Conservation (phyloP, 1,140 invertebrate species). For the Nasonia longicornis region DNA sequence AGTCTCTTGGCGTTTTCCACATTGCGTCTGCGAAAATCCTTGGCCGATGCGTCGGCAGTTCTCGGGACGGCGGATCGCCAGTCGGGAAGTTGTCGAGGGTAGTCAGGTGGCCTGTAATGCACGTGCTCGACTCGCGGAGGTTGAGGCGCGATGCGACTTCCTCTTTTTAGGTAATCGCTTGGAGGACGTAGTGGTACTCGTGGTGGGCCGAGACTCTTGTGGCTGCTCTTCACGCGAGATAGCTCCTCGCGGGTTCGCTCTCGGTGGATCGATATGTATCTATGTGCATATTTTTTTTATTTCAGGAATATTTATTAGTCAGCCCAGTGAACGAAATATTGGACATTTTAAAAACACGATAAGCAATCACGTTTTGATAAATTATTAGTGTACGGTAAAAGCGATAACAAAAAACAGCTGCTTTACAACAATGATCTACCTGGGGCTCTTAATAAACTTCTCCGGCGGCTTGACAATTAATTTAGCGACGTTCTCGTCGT, state of each 20-base stretch:
- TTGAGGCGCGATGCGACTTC: slow-evolving; percentile 41
- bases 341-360: too few relatives aligned
- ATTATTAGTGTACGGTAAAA: too few relatives aligned
- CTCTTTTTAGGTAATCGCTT: slow-evolving; percentile 72
- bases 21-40: slow-evolving; percentile 72
- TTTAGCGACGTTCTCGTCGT: slow-evolving; percentile 46
- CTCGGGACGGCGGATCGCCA: slow-evolving; percentile 47
- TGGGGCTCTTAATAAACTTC: slow-evolving; percentile 37
- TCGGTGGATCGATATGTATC: slow-evolving; percentile 44
- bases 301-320: too few relatives aligned
- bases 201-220: slow-evolving; percentile 74
- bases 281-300: not conserved
- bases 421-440: slow-evolving; percentile 8
- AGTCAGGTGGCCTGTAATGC: slow-evolving; percentile 48
- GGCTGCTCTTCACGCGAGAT: slow-evolving; percentile 52
- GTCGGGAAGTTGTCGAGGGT: slow-evolving; percentile 48
- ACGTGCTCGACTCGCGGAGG: slow-evolving; percentile 44
- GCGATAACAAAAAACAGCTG: too few relatives aligned
- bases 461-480: slow-evolving; percentile 47
- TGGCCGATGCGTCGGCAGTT: slow-evolving; percentile 11
- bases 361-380: too few relatives aligned
- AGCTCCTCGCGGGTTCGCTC: slow-evolving; percentile 38
- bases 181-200: slow-evolving; percentile 70
- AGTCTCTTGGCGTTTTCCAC: slow-evolving; percentile 69
- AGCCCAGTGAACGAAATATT: too few relatives aligned